phyloP scores from a whole-genome alignment of 23 tunicate species.

The Aplidium turbinatum region DNA sequence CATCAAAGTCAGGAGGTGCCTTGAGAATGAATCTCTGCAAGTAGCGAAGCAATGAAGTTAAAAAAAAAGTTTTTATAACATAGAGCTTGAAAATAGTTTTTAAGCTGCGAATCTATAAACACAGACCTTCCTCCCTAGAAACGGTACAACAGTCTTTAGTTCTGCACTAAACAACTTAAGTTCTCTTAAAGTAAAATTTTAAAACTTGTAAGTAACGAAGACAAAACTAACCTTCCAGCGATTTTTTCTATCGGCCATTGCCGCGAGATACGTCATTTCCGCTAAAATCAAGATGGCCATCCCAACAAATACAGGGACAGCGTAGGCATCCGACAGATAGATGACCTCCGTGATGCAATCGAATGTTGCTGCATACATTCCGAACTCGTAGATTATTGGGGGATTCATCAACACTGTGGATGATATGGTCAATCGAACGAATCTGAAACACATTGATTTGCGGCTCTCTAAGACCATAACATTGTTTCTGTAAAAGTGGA shows the following conservation, averaged over 20 bases:
- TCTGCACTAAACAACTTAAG: too few relatives aligned
- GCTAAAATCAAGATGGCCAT: neutral
- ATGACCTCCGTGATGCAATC: slow-evolving; percentile 28
- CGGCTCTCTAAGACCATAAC: too few relatives aligned
- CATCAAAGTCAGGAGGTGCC: slow-evolving; percentile 26
- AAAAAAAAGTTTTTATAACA: neutral
- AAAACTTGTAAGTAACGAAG: too few relatives aligned
- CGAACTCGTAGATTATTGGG: slow-evolving; percentile 60
- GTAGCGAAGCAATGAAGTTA: too few relatives aligned
- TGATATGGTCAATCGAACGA: slow-evolving; percentile 54
- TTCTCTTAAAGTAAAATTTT: too few relatives aligned
- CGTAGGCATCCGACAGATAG: slow-evolving; percentile 16
- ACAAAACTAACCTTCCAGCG: slow-evolving; percentile 97
- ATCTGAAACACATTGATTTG: slow-evolving; percentile 48
- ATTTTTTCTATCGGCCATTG: slow-evolving; percentile 43
- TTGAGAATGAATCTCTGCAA: slow-evolving; percentile 62
- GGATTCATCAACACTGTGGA: slow-evolving; percentile 54
- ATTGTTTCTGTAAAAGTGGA: too few relatives aligned
- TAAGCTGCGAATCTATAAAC: too few relatives aligned
- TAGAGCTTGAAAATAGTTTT: too few relatives aligned
- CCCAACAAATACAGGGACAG: slow-evolving; percentile 41
- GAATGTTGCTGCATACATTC: slow-evolving; percentile 59
- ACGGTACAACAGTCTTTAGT: too few relatives aligned
- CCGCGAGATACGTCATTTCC: slow-evolving; percentile 4
- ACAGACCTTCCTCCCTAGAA: too few relatives aligned